Evolutionary conservation across 1,140 invertebrate species (phyloP), one percentile per base, ranked within the genome.

Genomic region (Philotrypesis tridentata): DNA sequence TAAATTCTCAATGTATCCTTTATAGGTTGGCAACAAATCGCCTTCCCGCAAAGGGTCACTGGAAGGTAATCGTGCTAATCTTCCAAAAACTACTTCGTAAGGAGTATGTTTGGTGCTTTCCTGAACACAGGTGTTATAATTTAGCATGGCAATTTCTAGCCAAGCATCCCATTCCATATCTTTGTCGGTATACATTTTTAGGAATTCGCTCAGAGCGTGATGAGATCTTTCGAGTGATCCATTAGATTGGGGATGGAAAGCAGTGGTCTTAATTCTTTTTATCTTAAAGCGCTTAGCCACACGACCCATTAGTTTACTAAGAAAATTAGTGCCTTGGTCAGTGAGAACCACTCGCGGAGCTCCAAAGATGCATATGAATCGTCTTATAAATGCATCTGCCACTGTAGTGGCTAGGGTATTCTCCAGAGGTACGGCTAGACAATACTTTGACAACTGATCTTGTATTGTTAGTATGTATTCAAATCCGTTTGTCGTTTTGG

Each of bases 161-260:
- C 61, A 77, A 17, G 65, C 23, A 37, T 67, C 23, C 40, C 25
- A 68, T 67, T 78, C 37, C 27, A 4, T 8, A 17, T 67, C 63
- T 21, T 43, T 67, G 14, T 27, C 11, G 9, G 61, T 17, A 17
- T 61, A 48, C 81, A 3, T 48, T 33, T 77, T 82, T 29, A 89
- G 73, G 80, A 85, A 89, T 70, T 87, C 84, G n/a, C n/a, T n/a
- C n/a, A n/a, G n/a, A n/a, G n/a, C n/a, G n/a, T n/a, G n/a, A n/a
- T n/a, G n/a, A n/a, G n/a, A n/a, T n/a, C n/a, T n/a, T n/a, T n/a
- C n/a, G n/a, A n/a, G n/a, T n/a, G n/a, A n/a, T n/a, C n/a, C n/a
- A n/a, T n/a, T n/a, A n/a, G 85, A 82, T 82, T 91, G 73, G 2
- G 84, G 74, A n/a, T 73, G 48, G 33, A 82, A 84, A 0, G 83